Base-by-base conservation (phyloP, 2,113 vertebrate species). In the Neotoma lepida region DNA sequence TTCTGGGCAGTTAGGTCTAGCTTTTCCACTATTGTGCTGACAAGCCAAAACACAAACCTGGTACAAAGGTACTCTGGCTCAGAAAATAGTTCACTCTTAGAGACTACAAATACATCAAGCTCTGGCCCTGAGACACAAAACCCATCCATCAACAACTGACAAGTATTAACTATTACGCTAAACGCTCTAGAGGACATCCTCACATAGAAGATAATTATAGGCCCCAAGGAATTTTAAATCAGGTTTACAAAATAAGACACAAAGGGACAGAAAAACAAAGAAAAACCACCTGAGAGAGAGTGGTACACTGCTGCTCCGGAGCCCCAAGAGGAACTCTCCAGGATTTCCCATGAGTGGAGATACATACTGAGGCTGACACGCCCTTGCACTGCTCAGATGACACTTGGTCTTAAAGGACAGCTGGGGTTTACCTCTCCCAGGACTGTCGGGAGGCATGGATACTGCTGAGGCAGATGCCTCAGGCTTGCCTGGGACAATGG, bases 21-120 rank as follows among this genome's bases (percentile, higher is more conserved):
- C 24, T 89, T 92, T 70, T 93, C 92, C 78, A 96, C 51, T 84
- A 93, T 63, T 63, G 28, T 90, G 66, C 24, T 86, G 82, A 92
- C 39, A 71, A 94, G 94, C 73, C 78, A 91, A 93, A 88, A 96
- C 88, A 44, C 41, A 87, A 96, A 89, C 61, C 76, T 94, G 86
- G 96, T 96, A 82, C 92, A 96, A 96, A 92, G 88, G 86, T 87
- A 90, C 88, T 68, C 41, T 80, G 82, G 89, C 92, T 93, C 86
- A 92, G 82, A 96, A 96, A 97, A 95, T 24, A 95, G 86, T 44
- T 87, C 9, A 4, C 63, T 78, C 96, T 95, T 39, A 94, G 22
- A 89, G 78, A 90, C 61, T 88, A 73, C 90, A 95, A 96, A 94
- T 22, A 63, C 39, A 92, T 90, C n/a, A 86, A 74, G 68, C 15